Evolutionary conservation across 1,140 invertebrate genomes (phyloP), one percentile per base, ranked within the genome.

Genomic region (Brachystomella parvula): DNA sequence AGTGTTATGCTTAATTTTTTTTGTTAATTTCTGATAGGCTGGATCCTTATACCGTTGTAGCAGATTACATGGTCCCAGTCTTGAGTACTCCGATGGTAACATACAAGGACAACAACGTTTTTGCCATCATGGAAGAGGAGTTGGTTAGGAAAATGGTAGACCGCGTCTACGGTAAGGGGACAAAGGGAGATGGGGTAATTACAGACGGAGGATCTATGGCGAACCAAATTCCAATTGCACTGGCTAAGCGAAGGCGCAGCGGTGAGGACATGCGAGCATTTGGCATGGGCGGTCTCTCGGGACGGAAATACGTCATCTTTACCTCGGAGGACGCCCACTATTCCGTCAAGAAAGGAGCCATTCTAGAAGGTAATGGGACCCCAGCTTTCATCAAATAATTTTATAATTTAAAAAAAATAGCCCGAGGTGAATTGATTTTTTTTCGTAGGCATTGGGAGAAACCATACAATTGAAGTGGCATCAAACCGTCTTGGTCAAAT

Each of bases 101-200:
- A 17, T 61, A 61, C 47, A 21, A 47, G 19, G 58, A 66, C 24
- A 33, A 29, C 28, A 33, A 58, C 2, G 1, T 49, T 47, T 66
- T 66, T 66, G 32, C 31, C 2, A 9, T 61, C 3, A 61, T 61
- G 58, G 65, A 66, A 53, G 21, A 29, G 6, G 65, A 66, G 21
- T 3, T 49, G 17, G 32, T 61, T 9, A 28, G 31, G 47, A 33
- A 61, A 9, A 1, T 49, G 59, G 3, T 6, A 9, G 21, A 31
- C 3, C 60, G 33, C 21, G 35, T 62, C 3, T 62, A 29, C 31
- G 33, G 33, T n/a, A n/a, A n/a, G 9, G 17, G 6, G 29, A 2
- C 32, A 3, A 30, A 47, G 17, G 53, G 29, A n/a, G 64, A 59
- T 31, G 64, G 64, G 21, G n/a, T 44, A 30, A 65, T 65, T 12